Base-by-base conservation (phyloP, 2,113 vertebrate genomes). In the Monopterus albus region DNA sequence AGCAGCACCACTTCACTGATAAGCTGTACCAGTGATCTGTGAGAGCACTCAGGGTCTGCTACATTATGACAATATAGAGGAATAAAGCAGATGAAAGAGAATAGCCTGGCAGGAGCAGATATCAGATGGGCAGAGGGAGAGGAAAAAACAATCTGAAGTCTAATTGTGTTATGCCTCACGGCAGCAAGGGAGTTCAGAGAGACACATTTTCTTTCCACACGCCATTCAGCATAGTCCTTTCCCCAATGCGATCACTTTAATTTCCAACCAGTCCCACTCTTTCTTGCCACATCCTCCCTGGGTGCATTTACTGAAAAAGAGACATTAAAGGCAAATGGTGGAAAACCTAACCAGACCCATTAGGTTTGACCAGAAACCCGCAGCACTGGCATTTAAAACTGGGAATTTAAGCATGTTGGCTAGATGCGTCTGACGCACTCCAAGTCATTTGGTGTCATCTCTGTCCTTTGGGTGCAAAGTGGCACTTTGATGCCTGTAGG, bases 41-140 rank as follows among this genome's bases (percentile, higher is more conserved):
- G 86, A 89, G 87, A 86, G 84, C 88, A 88, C 85, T 90, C 90
- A 73, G 77, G 78, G 78, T 82, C 75, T 75, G 73, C 79, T 81
- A 85, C 86, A 83, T 91, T 89, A 88, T 89, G 86, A 87, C 87
- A 87, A 88, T 79, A 85, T 70, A 80, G 79, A 86, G 39, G 85
- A 88, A 82, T 80, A 77, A 86, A 83, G 81, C 79, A 78, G 87
- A 88, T 87, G 81, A 86, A 88, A 88, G 84, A 78, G 86, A 85
- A 83, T 79, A 82, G 81, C 72, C 77, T 81, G 81, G 81, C 72
- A 63, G 68, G 79, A 86, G 68, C 69, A 84, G 72, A 74, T 88
- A 88, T 89, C 88, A 83, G 82, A 87, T 85, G 82, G 86, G 75
- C 78, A 83, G 74, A 77, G 81, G 55, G 76, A 71, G 62, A 78